Percentiles rank a stretch among this genome's conserved stretches.
Evolutionary conservation across 2,113 vertebrate species (phyloP).

Genomic region (Sebastes fasciatus): DNA sequence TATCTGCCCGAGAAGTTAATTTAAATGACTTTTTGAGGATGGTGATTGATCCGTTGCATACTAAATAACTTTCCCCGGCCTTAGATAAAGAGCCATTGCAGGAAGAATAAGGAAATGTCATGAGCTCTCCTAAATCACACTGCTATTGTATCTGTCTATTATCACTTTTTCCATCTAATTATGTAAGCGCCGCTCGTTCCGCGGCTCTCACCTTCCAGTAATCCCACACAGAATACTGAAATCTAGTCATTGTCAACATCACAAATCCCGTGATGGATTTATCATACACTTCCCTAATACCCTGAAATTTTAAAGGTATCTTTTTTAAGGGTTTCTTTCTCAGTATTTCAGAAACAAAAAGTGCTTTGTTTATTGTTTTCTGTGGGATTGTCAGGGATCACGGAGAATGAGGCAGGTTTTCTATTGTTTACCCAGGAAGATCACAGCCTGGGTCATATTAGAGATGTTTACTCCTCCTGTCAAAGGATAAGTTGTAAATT

Average conservation of each 20-base stretch:
- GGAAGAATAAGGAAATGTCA: conserved; percentile 70
- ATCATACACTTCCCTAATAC: conserved; percentile 14
- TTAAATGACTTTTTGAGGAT: conserved; percentile 78
- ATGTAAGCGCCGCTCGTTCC: conserved; percentile 37
- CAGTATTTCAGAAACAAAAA: conserved; percentile 43
- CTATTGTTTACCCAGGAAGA: conserved; percentile 67
- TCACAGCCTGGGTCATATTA: conserved; percentile 75
- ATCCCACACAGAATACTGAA: conserved; percentile 41
- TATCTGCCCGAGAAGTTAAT: conserved; percentile 78
- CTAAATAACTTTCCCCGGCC: conserved; percentile 69
- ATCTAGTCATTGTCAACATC: conserved; percentile 39
- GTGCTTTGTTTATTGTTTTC: conserved; percentile 65
- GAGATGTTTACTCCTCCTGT: conserved; percentile 78
- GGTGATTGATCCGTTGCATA: conserved; percentile 77
- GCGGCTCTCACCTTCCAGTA: conserved; percentile 54
- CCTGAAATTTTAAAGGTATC: conserved; percentile 16
- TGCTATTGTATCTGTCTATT: conserved; percentile 55
- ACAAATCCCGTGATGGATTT: conserved; percentile 24
- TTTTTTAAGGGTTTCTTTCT: conserved; percentile 47
- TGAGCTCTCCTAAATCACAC: conserved; percentile 52
- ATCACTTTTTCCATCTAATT: conserved; percentile 63
- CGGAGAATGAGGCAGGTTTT: conserved; percentile 50
- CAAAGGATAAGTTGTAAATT: conserved; percentile 80
- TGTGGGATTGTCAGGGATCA: conserved; percentile 56
- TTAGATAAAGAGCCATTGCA: conserved; percentile 64